These are phyloP conservation scores for Bactericera cockerelli DNA, from an alignment of 1,140 invertebrate species.

Conservation along the genomic window DNA sequence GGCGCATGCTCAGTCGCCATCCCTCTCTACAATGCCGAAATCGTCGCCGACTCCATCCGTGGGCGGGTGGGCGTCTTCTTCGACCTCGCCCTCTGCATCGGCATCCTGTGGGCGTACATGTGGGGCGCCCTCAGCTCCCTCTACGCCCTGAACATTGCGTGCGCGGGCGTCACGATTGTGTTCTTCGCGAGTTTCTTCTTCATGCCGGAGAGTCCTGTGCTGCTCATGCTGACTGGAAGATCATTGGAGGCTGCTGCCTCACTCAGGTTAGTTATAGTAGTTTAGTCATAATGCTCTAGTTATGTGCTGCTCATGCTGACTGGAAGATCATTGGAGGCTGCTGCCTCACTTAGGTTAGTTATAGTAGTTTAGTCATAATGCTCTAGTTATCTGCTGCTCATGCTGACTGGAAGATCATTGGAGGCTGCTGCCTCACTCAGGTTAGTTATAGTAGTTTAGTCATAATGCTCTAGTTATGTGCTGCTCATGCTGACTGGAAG, in stretches of 20 bases:
- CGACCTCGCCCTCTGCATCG: constrained; percentile 39
- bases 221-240: constrained; percentile 20
- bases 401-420: constrained; percentile 18
- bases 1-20: constrained; percentile 45
- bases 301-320: constrained; percentile 21
- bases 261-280: constrained; percentile 28
- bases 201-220: constrained; percentile 33
- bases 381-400: constrained; percentile 21
- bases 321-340: constrained; percentile 18
- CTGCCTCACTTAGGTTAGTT: constrained; percentile 27
- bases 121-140: constrained; percentile 32
- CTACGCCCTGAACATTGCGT: constrained; percentile 29
- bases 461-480: no score
- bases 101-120: constrained; percentile 37
- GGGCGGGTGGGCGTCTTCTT: constrained; percentile 40
- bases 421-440: constrained; percentile 26
- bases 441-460: no score
- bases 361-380: no score
- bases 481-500: constrained; percentile 20
- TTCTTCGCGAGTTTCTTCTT: constrained; percentile 32
- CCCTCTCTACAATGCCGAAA: constrained; percentile 34
- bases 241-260: constrained; percentile 20
- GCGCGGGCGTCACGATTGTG: constrained; percentile 29
- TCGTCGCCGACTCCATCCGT: constrained; percentile 34
- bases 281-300: no score